Evolutionary conservation across 2,888 invertebrate genomes (phyloP).

Genomic region (Electrophaes corylata): DNA sequence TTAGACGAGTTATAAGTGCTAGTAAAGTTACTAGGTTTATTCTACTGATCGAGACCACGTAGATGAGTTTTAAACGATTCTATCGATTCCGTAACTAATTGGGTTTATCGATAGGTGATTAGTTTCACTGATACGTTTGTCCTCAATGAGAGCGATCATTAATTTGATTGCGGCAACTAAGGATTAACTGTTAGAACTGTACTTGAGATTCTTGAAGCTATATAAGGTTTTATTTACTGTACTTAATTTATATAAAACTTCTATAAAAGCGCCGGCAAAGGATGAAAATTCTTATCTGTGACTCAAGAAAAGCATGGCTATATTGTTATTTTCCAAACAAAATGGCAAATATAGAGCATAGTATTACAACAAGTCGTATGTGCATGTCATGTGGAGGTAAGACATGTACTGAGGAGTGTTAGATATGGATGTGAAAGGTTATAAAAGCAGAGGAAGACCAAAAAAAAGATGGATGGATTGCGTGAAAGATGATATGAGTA

Average conservation of each 20-base stretch:
- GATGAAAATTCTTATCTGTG: not conserved
- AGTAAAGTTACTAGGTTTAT: not conserved
- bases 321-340: too few relatives aligned
- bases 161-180: slow-evolving; percentile 26
- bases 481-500: too few relatives aligned
- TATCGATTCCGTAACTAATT: slow-evolving; percentile 43
- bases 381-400: too few relatives aligned
- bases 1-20: too few relatives aligned
- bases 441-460: too few relatives aligned
- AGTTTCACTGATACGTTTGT: slow-evolving; percentile 37
- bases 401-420: too few relatives aligned
- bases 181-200: slow-evolving; percentile 23
- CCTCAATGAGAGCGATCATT: slow-evolving; percentile 43
- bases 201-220: slow-evolving; percentile 12
- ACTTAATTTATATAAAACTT: not conserved
- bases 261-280: not conserved
- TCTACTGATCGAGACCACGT: slow-evolving; percentile 12
- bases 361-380: too few relatives aligned
- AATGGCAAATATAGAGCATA: too few relatives aligned
- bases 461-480: too few relatives aligned
- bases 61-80: slow-evolving; percentile 43
- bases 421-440: too few relatives aligned
- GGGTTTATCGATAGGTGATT: slow-evolving; percentile 41
- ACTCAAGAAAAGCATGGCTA: too few relatives aligned
- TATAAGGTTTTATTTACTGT: not conserved